Evolutionary conservation across 2,113 vertebrate species (phyloP), one percentile per base, ranked within the genome.

Genomic region (Urocolius indicus): DNA sequence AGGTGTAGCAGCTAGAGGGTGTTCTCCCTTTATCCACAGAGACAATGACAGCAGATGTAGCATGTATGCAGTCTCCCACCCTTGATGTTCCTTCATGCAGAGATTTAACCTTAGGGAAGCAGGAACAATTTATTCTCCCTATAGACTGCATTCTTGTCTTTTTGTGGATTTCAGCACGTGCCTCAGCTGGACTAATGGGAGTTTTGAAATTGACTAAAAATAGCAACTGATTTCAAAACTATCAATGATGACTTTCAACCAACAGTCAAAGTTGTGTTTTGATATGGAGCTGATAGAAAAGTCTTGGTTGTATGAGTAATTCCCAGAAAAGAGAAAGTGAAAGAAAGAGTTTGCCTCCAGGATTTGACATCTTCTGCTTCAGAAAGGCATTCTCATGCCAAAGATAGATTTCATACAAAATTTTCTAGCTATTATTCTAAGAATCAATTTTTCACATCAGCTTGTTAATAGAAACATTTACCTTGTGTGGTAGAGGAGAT

Each of bases 181-280:
- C 43, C 66, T 93, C 63, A 57, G 57, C 41, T 89, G 62, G 59
- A 72, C 57, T 81, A 93, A 92, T 66, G 30, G 76, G 66, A 75
- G 45, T 86, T 94, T 75, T 74, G 49, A 92, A 93, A 87, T 68
- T 61, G 48, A 29, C 59, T 94, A 67, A 93, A 93, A 91, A 90
- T 67, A 89, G 54, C 57, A 86, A 71, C 48, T 82, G 15, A 75
- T 89, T 90, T 92, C 86, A 78, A 52, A 82, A 54, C 45, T 51
- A 59, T 45, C 26, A 65, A 19, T 52, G 61, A 78, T 77, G 51
- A 46, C 45, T 86, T 86, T 71, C 67, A 88, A 75, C 68, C 57
- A 48, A 29, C 62, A 93, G 57, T 27, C 17, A 65, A 74, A 90
- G 45, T 12, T 81, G 38, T 17, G 36, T 72, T 93, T 92, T 89